A percentile compares a stretch with the other conserved stretches of the same genome.
Conservation (phyloP, 2,888 invertebrate genomes). For the Lasioglossum oenotherae region DNA sequence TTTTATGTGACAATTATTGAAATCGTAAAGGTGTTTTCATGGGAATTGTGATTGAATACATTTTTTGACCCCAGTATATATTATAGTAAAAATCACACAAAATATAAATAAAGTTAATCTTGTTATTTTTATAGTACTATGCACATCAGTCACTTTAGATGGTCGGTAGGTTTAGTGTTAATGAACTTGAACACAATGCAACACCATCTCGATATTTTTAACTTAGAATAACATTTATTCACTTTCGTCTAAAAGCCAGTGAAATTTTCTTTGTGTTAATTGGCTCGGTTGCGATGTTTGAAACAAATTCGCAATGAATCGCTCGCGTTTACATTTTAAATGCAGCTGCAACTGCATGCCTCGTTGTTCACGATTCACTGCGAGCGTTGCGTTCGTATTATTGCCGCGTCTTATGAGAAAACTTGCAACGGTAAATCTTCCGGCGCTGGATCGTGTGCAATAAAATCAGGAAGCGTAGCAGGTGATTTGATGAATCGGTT, state of each 20-base stretch:
- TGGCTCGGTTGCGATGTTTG: neutral
- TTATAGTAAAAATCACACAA: no score
- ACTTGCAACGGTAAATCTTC: constrained; percentile 14
- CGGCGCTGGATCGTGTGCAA: neutral
- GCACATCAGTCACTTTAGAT: no score
- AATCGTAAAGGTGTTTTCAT: no score
- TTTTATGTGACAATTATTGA: no score
- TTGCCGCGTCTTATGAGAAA: constrained; percentile 18
- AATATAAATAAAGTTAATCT: no score
- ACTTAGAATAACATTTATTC: no score
- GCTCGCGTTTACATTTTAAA: neutral
- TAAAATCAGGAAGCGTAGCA: neutral
- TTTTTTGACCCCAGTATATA: no score
- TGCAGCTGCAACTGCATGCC: neutral
- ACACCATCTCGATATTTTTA: no score
- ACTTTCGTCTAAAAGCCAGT: neutral
- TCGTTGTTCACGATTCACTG: neutral
- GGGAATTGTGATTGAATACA: no score
- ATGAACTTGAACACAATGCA: no score
- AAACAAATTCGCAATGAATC: neutral
- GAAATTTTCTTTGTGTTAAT: neutral
- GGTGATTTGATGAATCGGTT: constrained; percentile 36
- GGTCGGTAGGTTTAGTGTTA: no score
- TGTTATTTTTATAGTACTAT: no score
- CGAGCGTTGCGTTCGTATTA: neutral